Base-by-base conservation (phyloP, 1,140 invertebrate species). In the Pseudomyrmex dendroicus region DNA sequence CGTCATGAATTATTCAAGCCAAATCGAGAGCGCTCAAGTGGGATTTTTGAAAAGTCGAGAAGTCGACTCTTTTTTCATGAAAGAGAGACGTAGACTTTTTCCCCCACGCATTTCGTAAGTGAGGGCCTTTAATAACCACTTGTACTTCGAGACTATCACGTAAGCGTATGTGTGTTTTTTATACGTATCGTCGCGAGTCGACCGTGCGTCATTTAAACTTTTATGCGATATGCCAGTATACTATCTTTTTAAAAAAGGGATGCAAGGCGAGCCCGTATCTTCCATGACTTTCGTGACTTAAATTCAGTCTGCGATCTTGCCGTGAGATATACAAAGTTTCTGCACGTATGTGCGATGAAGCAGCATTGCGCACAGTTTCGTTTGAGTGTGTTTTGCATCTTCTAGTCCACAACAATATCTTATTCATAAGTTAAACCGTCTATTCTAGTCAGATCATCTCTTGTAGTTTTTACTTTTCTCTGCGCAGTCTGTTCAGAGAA, bases 361-460 rank as follows among this genome's bases (percentile, higher is more conserved):
- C 48, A 13, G 13, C 76, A 54, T 74, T 61, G 35, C 15, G 17
- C 35, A 35, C 35, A 35, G 35, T 35, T 74, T 48, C 44, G 9
- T 4, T 61, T 50, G 50, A 74, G 12, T 35, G 84, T 61, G 77
- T 57, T 54, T 54, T 20, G 50, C 52, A 50, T 44, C 72, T 87
- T 87, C 86, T 87, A 87, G 86, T 87, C 86, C 48, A 73, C 64
- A 84, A 72, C 72, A 72, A 46, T 84, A 85, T 66, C 56, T 15
- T 66, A 64, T 64, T 48, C 2, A 13, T 86, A 83, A 76, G 73
- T 78, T 52, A 7, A 67, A 54, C 46, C 35, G 48, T 66, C 12
- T n/a, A 46, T 86, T 87, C 86, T 87, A 87, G 86, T 87, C 85
- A 87, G 46, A 44, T 54, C 82, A 44, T 35, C 17, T 15, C 61